phyloP scores from a whole-genome alignment of 2,113 vertebrate genomes.

The Ia io region DNA sequence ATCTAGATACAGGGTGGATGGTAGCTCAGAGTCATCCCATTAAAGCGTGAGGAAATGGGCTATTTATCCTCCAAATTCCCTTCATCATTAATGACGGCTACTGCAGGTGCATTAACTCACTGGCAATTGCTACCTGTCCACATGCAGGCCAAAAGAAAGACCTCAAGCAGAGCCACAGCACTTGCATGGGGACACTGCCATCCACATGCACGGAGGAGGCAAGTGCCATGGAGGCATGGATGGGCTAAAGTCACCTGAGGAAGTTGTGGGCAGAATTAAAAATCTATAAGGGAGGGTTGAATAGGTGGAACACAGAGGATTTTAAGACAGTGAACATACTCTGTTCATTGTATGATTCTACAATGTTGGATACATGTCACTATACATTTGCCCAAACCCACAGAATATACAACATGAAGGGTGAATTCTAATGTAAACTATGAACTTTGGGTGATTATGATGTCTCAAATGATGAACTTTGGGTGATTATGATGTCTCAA shows the following conservation, averaged over 20 bases:
- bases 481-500: background rate
- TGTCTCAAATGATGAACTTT: background rate
- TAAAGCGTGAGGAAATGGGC: background rate
- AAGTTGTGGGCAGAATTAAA: background rate
- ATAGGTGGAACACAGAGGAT: background rate
- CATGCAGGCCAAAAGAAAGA: background rate
- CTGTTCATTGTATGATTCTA: background rate
- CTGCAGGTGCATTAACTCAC: background rate
- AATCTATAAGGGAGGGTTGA: background rate
- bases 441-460: background rate
- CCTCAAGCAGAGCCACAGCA: background rate
- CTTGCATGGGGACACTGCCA: background rate
- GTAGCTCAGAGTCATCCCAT: background rate
- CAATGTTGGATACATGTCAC: background rate
- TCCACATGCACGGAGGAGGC: background rate
- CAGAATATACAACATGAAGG: background rate
- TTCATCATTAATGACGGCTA: background rate
- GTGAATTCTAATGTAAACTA: background rate
- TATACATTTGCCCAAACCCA: background rate
- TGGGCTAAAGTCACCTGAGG: background rate
- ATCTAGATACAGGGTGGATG: background rate
- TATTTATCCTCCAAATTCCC: background rate
- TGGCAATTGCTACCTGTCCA: background rate
- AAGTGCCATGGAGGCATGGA: background rate
- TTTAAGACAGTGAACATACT: background rate